Evolutionary conservation across 2,113 vertebrate species (phyloP), one percentile per base, ranked within the genome.

Genomic region (Ahaetulla prasina): DNA sequence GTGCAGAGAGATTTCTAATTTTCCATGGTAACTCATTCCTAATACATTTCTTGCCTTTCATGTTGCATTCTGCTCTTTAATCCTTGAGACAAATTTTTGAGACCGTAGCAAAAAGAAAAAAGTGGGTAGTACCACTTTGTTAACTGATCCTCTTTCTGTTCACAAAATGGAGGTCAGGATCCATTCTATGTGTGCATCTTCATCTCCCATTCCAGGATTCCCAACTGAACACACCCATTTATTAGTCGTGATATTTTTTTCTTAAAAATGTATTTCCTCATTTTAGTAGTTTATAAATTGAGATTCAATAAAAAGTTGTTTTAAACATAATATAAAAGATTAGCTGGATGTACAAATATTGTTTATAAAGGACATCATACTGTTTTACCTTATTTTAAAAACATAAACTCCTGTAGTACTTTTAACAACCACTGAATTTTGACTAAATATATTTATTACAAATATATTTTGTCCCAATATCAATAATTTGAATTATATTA

Each of bases 401-500:
- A 86, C 20, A 39, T 47, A 27, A 49, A 10, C 85, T 1, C 53
- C 6, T 93, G 91, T 39, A 88, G 1, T 30, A 0, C 68, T 94
- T 94, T 90, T n/a, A 52, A 74, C 4, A 20, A 50, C 90, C 5
- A 23, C 2, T 3, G 8, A 3, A 8, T 11, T 5, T 87, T 87
- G 47, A 16, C 16, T 95, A 92, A 74, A 35, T 55, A n/a, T 39
- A 22, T 80, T 39, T 80, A 80, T 39, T 80, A 80, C n/a, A 80
- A 49, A 88, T 60, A 10, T 63, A 87, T 45, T 60, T 94, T 94
- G 87, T 50, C 68, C 94, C 53, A 88, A 84, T 30, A 74, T 39
- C 52, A 80, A 92, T 94, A 68, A 93, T 85, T 5, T 2, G 11
- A 68, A 90, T 92, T 35, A 4, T 47, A 0, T 43, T 87, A 88